Base-by-base conservation (phyloP, 2,113 vertebrate genomes). In the Psittacula cyanocephala region DNA sequence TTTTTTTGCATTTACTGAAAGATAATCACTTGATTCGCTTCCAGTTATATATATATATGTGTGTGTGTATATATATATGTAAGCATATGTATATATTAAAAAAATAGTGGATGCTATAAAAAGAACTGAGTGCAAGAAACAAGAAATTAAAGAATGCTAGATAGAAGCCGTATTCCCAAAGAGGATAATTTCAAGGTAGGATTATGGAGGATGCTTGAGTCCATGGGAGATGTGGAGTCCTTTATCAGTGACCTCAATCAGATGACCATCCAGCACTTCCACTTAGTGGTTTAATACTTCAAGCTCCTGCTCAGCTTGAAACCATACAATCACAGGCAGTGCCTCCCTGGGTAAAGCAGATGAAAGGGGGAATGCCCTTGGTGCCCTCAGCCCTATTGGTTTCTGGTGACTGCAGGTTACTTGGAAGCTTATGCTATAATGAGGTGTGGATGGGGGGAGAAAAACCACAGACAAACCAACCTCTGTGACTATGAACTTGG, bases 1-100 rank as follows among this genome's bases (percentile, higher is more conserved):
- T 65, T 92, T 87, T 85, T 81, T 92, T 94, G 19, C 69, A 35
- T 90, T 91, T 92, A 60, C 90, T 70, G 79, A 76, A 93, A 86
- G 52, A 81, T 76, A 64, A 77, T 53, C 15, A 43, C 50, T 64
- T n/a, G 10, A 74, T 93, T 94, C 90, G 41, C 57, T 67, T 85
- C 29, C 53, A 89, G 47, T 52, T 78, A 39, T 23, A 57, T n/a
- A 67, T 53, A 79, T 52, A 67, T 41, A 55, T 43, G 17, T 57
- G 20, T 57, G 20, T 57, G 8, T 59, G 9, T 23, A 22, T 59
- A 15, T 57, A 59, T 59, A 59, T 23, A 23, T n/a, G 7, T 13
- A 44, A 20, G 20, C 5, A 11, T 23, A 72, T 62, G 44, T 29
- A 68, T 11, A 49, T 6, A 27, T 60, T 29, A 13, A 68, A 64